phyloP scores from a whole-genome alignment of 2,113 vertebrate species.

The Promerops cafer region DNA sequence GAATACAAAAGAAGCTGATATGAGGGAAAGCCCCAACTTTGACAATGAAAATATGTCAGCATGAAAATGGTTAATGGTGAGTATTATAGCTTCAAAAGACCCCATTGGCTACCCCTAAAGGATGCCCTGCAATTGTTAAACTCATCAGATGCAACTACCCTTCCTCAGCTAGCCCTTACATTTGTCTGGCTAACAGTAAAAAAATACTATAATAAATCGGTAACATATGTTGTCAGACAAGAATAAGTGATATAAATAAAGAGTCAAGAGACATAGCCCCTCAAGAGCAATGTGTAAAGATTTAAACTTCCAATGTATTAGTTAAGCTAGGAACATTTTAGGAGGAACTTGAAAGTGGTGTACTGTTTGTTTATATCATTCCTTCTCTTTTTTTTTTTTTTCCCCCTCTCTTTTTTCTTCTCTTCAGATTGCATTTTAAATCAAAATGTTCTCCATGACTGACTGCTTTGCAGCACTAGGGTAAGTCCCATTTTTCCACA shows the following conservation, averaged over 20 bases:
- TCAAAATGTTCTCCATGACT: slow-evolving; percentile 72
- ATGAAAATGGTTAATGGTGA: slow-evolving; percentile 73
- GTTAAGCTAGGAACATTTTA: slow-evolving; percentile 66
- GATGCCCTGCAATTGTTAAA: slow-evolving; percentile 76
- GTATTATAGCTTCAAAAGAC: slow-evolving; percentile 71
- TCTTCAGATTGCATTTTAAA: slow-evolving; percentile 73
- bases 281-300: slow-evolving; percentile 72
- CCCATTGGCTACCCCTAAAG: slow-evolving; percentile 75
- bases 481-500: slow-evolving; percentile 72
- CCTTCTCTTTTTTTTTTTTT: not conserved
- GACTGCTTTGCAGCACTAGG: slow-evolving; percentile 71
- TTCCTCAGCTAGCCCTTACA: slow-evolving; percentile 72
- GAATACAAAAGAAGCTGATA: slow-evolving; percentile 3
- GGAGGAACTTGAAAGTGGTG: slow-evolving; percentile 63
- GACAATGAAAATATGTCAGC: slow-evolving; percentile 58
- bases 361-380: slow-evolving; percentile 67
- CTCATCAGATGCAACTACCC: slow-evolving; percentile 76
- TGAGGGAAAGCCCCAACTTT: slow-evolving; percentile 7
- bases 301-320: slow-evolving; percentile 66
- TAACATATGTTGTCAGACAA: slow-evolving; percentile 75
- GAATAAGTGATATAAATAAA: slow-evolving; percentile 73
- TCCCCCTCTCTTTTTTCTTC: not conserved
- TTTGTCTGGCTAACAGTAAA: slow-evolving; percentile 76
- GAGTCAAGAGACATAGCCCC: slow-evolving; percentile 63
- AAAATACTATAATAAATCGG: slow-evolving; percentile 75